Evolutionary conservation across 2,113 vertebrate species (phyloP).

Genomic region (Microcebus jonahi): DNA sequence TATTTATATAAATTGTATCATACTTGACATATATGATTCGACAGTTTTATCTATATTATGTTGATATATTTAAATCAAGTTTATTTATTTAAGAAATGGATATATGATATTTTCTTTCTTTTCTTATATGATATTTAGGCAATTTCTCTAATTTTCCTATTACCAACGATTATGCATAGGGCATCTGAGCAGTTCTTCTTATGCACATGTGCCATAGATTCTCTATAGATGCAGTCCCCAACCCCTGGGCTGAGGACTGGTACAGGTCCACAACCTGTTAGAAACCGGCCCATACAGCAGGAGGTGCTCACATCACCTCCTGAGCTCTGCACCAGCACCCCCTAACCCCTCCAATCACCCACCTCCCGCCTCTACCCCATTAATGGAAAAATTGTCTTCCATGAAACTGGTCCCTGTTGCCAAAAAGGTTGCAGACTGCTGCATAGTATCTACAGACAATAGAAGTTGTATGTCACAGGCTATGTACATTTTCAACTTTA

Average conservation of each 20-base stretch:
- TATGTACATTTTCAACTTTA: background rate
- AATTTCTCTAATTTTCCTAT: background rate
- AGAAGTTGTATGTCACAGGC: background rate
- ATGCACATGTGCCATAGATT: background rate
- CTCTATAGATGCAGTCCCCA: background rate
- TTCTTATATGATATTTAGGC: background rate
- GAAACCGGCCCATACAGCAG: too few relatives aligned
- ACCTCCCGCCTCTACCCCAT: too few relatives aligned
- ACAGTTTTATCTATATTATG: background rate
- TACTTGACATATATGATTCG: background rate
- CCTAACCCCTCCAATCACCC: too few relatives aligned
- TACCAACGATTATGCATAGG: background rate
- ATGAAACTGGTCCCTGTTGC: too few relatives aligned
- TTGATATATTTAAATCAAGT: background rate
- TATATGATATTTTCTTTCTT: background rate
- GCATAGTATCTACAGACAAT: background rate
- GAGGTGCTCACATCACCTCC: too few relatives aligned
- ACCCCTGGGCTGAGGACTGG: too few relatives aligned
- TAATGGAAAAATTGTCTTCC: too few relatives aligned
- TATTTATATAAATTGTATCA: background rate
- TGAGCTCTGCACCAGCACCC: too few relatives aligned
- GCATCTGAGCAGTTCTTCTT: background rate
- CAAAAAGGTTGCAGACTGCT: too few relatives aligned
- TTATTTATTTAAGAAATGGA: background rate
- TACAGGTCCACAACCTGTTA: too few relatives aligned